Percentiles rank a stretch among this genome's conserved stretches.
Conservation (phyloP, 2,113 vertebrate species). For the Acinonyx jubatus region DNA sequence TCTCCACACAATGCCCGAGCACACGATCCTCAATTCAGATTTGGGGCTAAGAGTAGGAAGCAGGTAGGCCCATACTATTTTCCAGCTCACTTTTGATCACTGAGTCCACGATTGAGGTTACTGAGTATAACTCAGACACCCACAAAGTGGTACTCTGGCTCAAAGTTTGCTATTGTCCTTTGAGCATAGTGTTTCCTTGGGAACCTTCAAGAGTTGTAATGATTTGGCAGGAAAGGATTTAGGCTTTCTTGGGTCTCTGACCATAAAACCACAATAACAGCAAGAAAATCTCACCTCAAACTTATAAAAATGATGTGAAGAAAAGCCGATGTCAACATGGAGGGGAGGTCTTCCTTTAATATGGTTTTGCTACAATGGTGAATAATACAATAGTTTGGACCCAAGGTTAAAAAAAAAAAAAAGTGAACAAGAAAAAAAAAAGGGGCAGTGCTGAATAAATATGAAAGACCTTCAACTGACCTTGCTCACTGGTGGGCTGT, state of each 20-base stretch:
- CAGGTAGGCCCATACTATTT: background rate
- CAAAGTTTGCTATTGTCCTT: background rate
- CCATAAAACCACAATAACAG: background rate
- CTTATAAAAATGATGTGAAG: background rate
- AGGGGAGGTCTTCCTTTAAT: background rate
- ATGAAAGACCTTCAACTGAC: background rate
- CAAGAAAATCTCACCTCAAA: constrained; percentile 6
- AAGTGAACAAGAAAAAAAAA: background rate
- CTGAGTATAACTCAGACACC: background rate
- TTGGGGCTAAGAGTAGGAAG: background rate
- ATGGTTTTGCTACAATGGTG: background rate
- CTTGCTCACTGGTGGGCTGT: background rate
- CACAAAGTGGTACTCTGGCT: background rate
- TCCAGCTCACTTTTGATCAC: background rate
- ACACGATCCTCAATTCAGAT: background rate
- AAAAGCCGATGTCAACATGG: background rate
- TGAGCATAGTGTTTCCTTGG: background rate
- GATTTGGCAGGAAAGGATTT: background rate
- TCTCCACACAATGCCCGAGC: background rate
- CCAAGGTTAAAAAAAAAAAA: background rate
- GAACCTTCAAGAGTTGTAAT: background rate
- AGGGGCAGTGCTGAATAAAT: background rate
- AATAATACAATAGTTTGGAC: background rate
- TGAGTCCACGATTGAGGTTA: background rate
- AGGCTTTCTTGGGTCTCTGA: background rate